A percentile compares a stretch with the other conserved stretches of the same genome.
phyloP scores from a whole-genome alignment of 2,888 invertebrate genomes.

The Galerucella pusilla region DNA sequence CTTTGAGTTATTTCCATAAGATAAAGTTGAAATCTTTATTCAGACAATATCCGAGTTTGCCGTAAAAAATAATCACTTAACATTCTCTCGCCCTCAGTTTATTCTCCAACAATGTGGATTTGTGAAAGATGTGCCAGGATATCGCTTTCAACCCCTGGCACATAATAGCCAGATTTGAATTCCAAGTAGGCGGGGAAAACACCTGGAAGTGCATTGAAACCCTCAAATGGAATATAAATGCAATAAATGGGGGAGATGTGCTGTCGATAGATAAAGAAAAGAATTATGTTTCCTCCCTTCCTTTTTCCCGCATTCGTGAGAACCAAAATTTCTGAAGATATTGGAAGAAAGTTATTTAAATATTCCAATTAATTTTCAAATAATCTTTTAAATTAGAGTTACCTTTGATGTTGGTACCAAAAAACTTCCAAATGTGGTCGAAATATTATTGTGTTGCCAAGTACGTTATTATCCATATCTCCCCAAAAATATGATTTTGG shows the following conservation, averaged over 20 bases:
- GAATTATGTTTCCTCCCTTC: slow-evolving; percentile 3
- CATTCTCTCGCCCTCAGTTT: slow-evolving; percentile 35
- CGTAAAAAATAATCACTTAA: slow-evolving; percentile 40
- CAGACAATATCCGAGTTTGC: slow-evolving; percentile 21
- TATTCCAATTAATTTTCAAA: not conserved
- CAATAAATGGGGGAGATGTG: slow-evolving; percentile 47
- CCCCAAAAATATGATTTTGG: no score
- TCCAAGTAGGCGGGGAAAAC: slow-evolving; percentile 38
- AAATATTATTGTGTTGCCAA: no score
- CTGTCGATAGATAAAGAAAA: slow-evolving; percentile 18
- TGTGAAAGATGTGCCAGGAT: slow-evolving; percentile 38
- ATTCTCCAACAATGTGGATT: slow-evolving; percentile 37
- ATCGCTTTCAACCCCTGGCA: slow-evolving; percentile 45
- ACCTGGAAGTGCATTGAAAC: slow-evolving; percentile 52
- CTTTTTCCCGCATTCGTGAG: not conserved
- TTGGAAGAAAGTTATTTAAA: not conserved
- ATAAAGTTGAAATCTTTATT: not conserved
- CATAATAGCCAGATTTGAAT: slow-evolving; percentile 46
- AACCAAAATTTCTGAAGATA: not conserved
- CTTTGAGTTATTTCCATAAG: not conserved
- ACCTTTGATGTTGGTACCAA: no score
- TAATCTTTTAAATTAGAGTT: not conserved
- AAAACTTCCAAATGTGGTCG: no score
- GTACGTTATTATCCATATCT: no score
- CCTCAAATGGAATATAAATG: slow-evolving; percentile 46